phyloP scores from a whole-genome alignment of 1,140 invertebrate genomes.

The Pygmarrhopalites habei region DNA sequence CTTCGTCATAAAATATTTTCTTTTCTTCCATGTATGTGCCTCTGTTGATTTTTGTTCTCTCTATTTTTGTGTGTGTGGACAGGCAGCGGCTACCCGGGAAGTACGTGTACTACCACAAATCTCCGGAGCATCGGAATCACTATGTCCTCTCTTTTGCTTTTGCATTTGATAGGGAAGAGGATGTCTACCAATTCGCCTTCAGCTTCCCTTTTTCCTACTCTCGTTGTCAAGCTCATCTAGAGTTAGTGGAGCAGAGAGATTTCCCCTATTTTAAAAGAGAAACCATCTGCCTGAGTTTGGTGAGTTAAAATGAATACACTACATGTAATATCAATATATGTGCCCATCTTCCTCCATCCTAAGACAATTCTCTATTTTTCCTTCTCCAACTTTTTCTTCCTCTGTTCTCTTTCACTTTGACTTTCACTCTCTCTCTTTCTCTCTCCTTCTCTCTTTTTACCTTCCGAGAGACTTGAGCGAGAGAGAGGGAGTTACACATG shows the following conservation, averaged over 20 bases:
- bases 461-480: too few species aligned
- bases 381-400: too few species aligned
- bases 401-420: too few species aligned
- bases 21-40: too few species aligned
- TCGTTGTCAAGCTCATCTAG: constrained; percentile 73
- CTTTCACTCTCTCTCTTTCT: too few species aligned
- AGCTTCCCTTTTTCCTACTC: constrained; percentile 92
- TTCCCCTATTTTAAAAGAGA: constrained; percentile 58
- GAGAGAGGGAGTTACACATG: too few species aligned
- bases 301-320: too few species aligned
- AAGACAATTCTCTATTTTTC: not conserved
- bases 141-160: constrained; percentile 92
- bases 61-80: constrained; percentile 38
- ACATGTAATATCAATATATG: too few species aligned
- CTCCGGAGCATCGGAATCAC: constrained; percentile 78
- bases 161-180: constrained; percentile 84
- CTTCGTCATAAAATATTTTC: too few species aligned
- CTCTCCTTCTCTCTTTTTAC: too few species aligned
- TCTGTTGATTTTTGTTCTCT: too few species aligned
- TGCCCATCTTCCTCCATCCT: too few species aligned
- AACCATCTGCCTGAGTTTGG: constrained; percentile 61
- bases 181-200: constrained; percentile 87
- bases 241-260: constrained; percentile 60
- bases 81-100: constrained; percentile 77
- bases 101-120: constrained; percentile 88